Base-by-base conservation (phyloP, 2,888 invertebrate genomes). In the Acronicta leporina region DNA sequence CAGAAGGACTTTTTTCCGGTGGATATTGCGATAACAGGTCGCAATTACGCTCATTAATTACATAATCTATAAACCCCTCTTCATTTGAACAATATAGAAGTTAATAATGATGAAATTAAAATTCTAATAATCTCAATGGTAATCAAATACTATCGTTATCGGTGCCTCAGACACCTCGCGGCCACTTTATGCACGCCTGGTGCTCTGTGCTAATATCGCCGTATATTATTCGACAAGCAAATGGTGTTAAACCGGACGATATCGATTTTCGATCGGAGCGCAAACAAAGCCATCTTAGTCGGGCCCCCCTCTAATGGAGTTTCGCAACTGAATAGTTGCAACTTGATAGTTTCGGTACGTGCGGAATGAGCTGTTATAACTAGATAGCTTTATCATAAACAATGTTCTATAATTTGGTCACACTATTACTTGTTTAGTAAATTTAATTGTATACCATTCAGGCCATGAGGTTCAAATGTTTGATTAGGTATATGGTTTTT, bases 231-330 rank as follows among this genome's bases (percentile, higher is more conserved):
- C 53, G 30, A 61, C 68, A 56, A 47, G 56, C 52, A 49, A 44
- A 53, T 53, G 61, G 61, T 73, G 74, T 67, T 58, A 60, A 60
- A 64, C 72, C 60, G 64, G 52, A 61, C 64, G 60, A 55, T 72
- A 82, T 85, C 80, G 80, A 83, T 82, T 80, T 79, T 74, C 74
- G 71, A 81, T 77, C 62, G 73, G 59, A 67, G 66, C 69, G 73
- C 81, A 82, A 84, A 84, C 85, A 82, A 79, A 79, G 82, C 80
- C 82, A 81, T 79, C 74, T 71, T 75, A 68, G 67, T 69, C 58
- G 53, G 30, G 46, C 52, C 66, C 65, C 54, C 57, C 65, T 45
- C 64, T 81, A 83, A 83, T 83, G 79, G 81, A 80, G 80, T 85
- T 83, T 72, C 75, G 68, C 67, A 79, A 72, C 64, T 68, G 65